Evolutionary conservation across 1,140 invertebrate species (phyloP).

Genomic region (Bombus huntii): DNA sequence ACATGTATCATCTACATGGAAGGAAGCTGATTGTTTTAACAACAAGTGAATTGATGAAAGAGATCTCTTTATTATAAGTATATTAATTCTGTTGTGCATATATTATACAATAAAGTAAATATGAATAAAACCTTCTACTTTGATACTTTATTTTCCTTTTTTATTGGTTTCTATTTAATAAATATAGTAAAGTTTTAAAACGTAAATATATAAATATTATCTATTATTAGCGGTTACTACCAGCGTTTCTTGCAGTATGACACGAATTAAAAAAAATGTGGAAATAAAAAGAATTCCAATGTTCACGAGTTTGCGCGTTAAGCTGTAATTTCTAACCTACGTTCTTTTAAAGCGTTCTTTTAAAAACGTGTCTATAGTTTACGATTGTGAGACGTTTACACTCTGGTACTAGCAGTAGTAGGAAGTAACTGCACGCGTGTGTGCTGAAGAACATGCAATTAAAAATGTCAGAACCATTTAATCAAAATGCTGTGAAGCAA

Average conservation of each 20-base stretch:
- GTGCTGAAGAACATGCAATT: conserved; percentile 72
- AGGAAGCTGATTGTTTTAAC: conserved; percentile 67
- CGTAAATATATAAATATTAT: neutral
- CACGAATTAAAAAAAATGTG: neutral
- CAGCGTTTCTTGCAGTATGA: neutral
- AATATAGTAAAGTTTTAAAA: neutral
- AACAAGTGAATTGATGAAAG: conserved; percentile 35
- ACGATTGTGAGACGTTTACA: neutral
- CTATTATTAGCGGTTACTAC: neutral
- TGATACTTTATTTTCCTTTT: neutral
- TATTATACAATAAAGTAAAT: neutral
- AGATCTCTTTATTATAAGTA: neutral
- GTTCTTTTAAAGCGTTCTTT: neutral
- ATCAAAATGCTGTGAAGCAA: conserved; percentile 72
- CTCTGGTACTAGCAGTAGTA: too few species aligned
- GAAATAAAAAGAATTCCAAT: neutral
- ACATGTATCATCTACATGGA: conserved; percentile 57
- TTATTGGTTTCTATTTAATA: neutral
- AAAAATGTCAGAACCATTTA: conserved; percentile 75
- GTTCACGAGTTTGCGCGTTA: neutral
- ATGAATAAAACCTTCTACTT: neutral
- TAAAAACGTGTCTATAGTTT: neutral
- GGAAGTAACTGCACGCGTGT: conserved; percentile 30
- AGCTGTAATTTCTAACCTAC: conserved; percentile 10
- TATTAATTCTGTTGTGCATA: neutral